These are phyloP conservation scores for Serranus cabrilla DNA, from an alignment of 2,797 vertebrate genomes.

Conservation along the genomic window DNA sequence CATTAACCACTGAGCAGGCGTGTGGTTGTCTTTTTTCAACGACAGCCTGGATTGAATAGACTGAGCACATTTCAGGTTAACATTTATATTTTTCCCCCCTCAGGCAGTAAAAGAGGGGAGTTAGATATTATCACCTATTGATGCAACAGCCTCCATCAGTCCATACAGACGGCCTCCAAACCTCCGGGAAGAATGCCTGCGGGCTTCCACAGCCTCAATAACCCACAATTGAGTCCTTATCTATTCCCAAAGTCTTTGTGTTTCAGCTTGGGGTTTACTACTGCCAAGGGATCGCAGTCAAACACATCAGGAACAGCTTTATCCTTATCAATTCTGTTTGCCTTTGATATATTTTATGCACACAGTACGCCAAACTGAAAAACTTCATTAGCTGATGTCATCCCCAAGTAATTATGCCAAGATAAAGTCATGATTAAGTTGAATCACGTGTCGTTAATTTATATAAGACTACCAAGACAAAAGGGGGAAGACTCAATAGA, in stretches of 20 bases:
- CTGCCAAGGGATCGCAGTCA: slow-evolving; percentile 49
- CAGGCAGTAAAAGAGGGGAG: slow-evolving; percentile 47
- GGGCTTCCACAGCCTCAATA: slow-evolving; percentile 48
- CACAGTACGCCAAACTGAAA: neutral
- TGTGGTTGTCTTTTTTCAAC: slow-evolving; percentile 59
- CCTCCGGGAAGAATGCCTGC: slow-evolving; percentile 59
- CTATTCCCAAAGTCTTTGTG: slow-evolving; percentile 57
- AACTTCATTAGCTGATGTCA: slow-evolving; percentile 7
- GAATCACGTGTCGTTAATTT: slow-evolving; percentile 16
- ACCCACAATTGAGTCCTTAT: slow-evolving; percentile 48
- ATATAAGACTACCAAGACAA: slow-evolving; percentile 16
- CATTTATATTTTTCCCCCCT: slow-evolving; percentile 45
- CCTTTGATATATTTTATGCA: slow-evolving; percentile 7
- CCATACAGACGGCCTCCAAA: slow-evolving; percentile 52
- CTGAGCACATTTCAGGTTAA: slow-evolving; percentile 49
- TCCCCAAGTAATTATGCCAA: slow-evolving; percentile 16
- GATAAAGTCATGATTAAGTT: slow-evolving; percentile 24
- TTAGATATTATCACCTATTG: slow-evolving; percentile 68
- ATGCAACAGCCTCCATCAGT: slow-evolving; percentile 59
- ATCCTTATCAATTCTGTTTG: slow-evolving; percentile 41
- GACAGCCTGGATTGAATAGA: slow-evolving; percentile 53
- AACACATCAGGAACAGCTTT: slow-evolving; percentile 42
- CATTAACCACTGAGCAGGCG: slow-evolving; percentile 62
- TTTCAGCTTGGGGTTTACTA: slow-evolving; percentile 46
- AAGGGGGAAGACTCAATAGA: neutral